Conservation (phyloP, 1,140 invertebrate species). For the Trichonephila clavipes region DNA sequence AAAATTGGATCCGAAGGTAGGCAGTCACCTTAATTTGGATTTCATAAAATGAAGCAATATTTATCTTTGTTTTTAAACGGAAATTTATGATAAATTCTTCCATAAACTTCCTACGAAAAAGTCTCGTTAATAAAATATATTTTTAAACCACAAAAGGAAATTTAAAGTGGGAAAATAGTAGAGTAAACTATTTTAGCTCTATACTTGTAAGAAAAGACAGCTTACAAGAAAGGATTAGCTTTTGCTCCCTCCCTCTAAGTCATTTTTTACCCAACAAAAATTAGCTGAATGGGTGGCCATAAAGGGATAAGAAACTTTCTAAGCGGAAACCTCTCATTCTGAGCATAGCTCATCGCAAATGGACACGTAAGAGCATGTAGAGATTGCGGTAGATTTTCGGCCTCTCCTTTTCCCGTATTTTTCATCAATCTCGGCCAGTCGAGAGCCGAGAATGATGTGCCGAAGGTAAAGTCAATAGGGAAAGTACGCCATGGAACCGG, state of each 20-base stretch:
- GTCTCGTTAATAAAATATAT: too few species aligned
- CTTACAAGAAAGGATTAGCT: not conserved
- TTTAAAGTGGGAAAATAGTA: too few species aligned
- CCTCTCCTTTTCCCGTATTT: not conserved
- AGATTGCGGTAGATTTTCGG: constrained; percentile 11
- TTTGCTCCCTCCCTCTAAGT: not conserved
- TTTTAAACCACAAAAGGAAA: too few species aligned
- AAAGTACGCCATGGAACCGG: constrained; percentile 49
- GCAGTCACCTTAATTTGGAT: too few species aligned
- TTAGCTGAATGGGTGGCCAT: constrained; percentile 12
- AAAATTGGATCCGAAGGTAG: too few species aligned
- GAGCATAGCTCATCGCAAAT: constrained; percentile 29
- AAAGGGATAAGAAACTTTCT: not conserved
- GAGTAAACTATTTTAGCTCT: not conserved
- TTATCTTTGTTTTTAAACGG: too few species aligned
- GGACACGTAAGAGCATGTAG: constrained; percentile 54
- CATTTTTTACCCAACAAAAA: not conserved
- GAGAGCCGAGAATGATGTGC: constrained; percentile 62
- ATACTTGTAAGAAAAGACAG: too few species aligned
- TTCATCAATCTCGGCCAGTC: constrained; percentile 54
- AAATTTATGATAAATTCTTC: too few species aligned
- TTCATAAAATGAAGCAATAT: too few species aligned
- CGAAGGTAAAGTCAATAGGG: constrained; percentile 64
- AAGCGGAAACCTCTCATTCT: constrained; percentile 5
- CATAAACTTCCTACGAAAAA: too few species aligned